Conservation (phyloP, 1,140 invertebrate species). For the Hermetia illucens region DNA sequence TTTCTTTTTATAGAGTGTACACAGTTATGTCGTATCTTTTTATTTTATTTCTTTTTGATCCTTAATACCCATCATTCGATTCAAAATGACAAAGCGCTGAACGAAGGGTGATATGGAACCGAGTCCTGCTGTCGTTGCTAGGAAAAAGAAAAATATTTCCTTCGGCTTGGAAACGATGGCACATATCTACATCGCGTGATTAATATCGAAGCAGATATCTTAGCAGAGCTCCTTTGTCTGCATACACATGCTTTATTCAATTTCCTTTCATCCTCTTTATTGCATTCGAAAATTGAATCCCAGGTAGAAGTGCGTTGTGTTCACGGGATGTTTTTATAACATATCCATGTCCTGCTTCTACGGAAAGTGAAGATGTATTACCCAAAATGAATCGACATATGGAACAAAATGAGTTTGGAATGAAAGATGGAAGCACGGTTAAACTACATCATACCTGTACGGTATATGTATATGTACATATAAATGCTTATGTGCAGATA, state of each 20-base stretch:
- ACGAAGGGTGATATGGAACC: neutral
- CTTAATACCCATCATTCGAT: neutral
- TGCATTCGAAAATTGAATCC: neutral
- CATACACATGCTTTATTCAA: neutral
- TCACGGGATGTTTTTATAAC: too few species aligned
- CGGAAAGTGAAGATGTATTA: too few species aligned
- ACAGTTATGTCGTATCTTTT: neutral
- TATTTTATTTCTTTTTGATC: slow-evolving; percentile 1
- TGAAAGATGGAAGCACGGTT: too few species aligned
- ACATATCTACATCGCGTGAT: too few species aligned
- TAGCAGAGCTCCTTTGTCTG: neutral
- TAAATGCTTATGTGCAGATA: too few species aligned
- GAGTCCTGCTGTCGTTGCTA: neutral
- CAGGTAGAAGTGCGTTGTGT: too few species aligned
- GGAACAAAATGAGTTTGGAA: too few species aligned
- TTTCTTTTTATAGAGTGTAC: too few species aligned
- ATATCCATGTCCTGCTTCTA: too few species aligned
- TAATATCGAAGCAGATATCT: neutral
- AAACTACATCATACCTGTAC: too few species aligned
- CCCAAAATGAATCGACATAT: too few species aligned
- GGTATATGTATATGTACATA: too few species aligned
- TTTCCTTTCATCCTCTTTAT: neutral
- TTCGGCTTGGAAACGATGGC: neutral
- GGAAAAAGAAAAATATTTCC: neutral
- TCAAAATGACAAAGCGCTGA: neutral